Percentiles rank a stretch among this genome's conserved stretches.
phyloP scores from a whole-genome alignment of 2,888 invertebrate genomes.

The Theodoxus fluviatilis region DNA sequence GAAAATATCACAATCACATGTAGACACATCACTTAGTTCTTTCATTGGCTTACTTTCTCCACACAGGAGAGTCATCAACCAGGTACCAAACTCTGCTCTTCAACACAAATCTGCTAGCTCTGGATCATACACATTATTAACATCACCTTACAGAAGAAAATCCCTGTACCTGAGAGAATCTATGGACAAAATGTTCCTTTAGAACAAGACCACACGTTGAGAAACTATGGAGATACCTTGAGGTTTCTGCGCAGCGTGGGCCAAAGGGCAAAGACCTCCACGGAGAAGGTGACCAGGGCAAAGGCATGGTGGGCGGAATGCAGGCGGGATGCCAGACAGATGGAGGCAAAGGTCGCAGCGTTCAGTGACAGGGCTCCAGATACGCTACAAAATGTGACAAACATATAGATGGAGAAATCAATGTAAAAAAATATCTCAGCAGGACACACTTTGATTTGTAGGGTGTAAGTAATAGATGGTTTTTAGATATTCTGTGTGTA shows the following conservation, averaged over 20 bases:
- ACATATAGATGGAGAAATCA: neutral
- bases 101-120: no score
- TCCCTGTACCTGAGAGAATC: no score
- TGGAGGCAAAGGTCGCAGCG: constrained; percentile 92
- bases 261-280: constrained; percentile 86
- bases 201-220: no score
- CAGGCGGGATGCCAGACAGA: constrained; percentile 91
- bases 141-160: no score
- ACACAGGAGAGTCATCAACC: no score
- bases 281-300: constrained; percentile 85
- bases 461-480: no score
- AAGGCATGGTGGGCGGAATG: constrained; percentile 82
- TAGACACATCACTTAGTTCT: no score
- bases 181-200: no score
- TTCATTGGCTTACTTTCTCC: no score
- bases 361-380: constrained; percentile 91
- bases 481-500: no score
- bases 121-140: no score
- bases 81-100: no score
- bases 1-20: neutral
- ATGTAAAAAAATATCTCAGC: neutral
- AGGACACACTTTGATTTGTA: neutral
- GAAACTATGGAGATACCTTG: constrained; percentile 71
- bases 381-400: constrained; percentile 71
- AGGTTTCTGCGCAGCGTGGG: constrained; percentile 77